Conservation (phyloP, 2,113 vertebrate genomes). For the Uropsilus gracilis region DNA sequence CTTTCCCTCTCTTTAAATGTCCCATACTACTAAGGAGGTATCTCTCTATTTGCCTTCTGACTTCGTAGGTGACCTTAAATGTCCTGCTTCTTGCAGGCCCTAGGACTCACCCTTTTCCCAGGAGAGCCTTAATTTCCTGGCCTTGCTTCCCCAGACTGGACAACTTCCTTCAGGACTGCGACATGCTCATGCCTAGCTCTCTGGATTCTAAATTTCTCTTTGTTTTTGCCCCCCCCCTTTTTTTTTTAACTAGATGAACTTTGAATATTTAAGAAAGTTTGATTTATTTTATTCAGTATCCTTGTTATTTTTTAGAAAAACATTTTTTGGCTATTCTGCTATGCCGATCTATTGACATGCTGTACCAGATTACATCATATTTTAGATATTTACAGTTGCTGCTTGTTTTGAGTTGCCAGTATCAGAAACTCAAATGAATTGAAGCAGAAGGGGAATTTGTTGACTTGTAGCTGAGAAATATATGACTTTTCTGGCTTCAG, state of each 20-base stretch:
- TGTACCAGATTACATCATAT: background rate
- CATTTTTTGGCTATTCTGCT: background rate
- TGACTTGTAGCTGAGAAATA: background rate
- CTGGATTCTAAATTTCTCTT: background rate
- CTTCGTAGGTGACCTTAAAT: background rate
- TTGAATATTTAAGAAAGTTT: background rate
- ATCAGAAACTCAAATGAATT: background rate
- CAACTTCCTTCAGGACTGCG: background rate
- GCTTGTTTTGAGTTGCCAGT: background rate
- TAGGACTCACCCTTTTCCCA: background rate
- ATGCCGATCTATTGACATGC: background rate
- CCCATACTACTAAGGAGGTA: background rate
- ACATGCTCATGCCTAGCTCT: background rate
- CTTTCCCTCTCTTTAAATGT: background rate
- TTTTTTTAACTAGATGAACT: background rate
- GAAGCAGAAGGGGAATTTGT: background rate
- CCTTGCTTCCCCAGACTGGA: background rate
- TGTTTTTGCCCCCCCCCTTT: background rate
- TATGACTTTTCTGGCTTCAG: background rate
- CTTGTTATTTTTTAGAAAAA: background rate
- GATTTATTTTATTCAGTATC: background rate
- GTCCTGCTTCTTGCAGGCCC: background rate
- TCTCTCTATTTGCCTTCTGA: background rate
- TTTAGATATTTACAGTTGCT: background rate
- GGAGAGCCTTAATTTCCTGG: background rate